Base-by-base conservation (phyloP, 2,113 vertebrate genomes). In the Gallinago jamesoni region DNA sequence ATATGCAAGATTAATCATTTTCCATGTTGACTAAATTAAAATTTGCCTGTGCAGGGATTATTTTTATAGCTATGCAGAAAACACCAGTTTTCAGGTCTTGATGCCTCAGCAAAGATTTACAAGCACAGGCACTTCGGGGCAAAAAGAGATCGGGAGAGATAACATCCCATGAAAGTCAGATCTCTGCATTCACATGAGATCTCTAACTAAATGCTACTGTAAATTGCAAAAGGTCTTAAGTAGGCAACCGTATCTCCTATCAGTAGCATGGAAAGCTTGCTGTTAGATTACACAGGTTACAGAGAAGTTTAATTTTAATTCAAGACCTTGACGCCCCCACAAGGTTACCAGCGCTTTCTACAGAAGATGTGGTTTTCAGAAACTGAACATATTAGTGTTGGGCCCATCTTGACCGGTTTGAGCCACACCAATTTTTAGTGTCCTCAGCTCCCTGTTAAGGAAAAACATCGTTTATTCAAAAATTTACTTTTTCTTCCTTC, bases 291-390 rank as follows among this genome's bases (percentile, higher is more conserved):
- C 18, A 5, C 2, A 72, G 50, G 35, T 23, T 83, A 72, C 28
- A 30, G 47, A 2, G 27, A 41, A 89, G 37, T 75, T 90, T 12
- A 20, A 80, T 69, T 76, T 93, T 73, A 67, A 80, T 82, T 90
- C 91, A 73, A 75, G 93, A 70, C 89, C 95, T 75, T 68, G 79
- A 86, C 37, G 47, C 68, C n/a, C 73, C 63, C 80, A 81, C 43
- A 92, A 93, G 88, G 90, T 82, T 55, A 60, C n/a, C 37, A 37
- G 69, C 33, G 59, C 85, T 85, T 94, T 91, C 83, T 73, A 37
- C 39, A 91, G 33, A 56, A 66, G 43, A 43, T 2, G 1, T 25
- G 11, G 57, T 82, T 74, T 69, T 75, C 23, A 77, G 56, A 69
- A 89, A 24, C 3, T 3, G 33, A 19, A 12, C 14, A 12, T 14